These are phyloP conservation scores for Megalonaias nervosa DNA, from an alignment of 1,140 invertebrate genomes.

Conservation along the genomic window DNA sequence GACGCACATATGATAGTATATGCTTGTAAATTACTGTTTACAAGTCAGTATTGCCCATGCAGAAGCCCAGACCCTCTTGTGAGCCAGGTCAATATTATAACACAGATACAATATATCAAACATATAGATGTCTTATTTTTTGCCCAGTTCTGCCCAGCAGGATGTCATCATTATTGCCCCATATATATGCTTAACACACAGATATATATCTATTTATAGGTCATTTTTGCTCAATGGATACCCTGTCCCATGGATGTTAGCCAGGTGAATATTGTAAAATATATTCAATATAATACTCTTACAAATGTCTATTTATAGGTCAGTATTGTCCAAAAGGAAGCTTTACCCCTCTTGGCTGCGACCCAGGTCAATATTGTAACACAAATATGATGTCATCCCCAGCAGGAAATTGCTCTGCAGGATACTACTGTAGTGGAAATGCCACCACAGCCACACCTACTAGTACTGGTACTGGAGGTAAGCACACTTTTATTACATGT, in stretches of 20 bases:
- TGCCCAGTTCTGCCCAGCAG: too few relatives aligned
- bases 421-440: constrained; percentile 62
- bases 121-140: too few relatives aligned
- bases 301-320: constrained; percentile 23
- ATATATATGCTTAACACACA: too few relatives aligned
- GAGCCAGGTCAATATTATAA: too few relatives aligned
- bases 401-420: constrained; percentile 53
- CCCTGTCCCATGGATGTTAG: constrained; percentile 30
- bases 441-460: constrained; percentile 57
- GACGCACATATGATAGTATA: too few relatives aligned
- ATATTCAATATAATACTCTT: too few relatives aligned
- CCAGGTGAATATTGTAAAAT: too few relatives aligned
- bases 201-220: constrained; percentile 28
- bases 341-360: constrained; percentile 48
- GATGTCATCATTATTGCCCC: too few relatives aligned
- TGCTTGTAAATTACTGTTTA: too few relatives aligned
- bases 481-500: background rate
- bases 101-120: too few relatives aligned
- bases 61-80: too few relatives aligned
- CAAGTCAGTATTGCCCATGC: too few relatives aligned
- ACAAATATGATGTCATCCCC: constrained; percentile 53
- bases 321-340: constrained; percentile 65
- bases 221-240: constrained; percentile 62
- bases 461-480: constrained; percentile 42
- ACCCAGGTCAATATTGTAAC: constrained; percentile 61